Conservation (phyloP, 2,113 vertebrate species). For the Apteryx mantelli region DNA sequence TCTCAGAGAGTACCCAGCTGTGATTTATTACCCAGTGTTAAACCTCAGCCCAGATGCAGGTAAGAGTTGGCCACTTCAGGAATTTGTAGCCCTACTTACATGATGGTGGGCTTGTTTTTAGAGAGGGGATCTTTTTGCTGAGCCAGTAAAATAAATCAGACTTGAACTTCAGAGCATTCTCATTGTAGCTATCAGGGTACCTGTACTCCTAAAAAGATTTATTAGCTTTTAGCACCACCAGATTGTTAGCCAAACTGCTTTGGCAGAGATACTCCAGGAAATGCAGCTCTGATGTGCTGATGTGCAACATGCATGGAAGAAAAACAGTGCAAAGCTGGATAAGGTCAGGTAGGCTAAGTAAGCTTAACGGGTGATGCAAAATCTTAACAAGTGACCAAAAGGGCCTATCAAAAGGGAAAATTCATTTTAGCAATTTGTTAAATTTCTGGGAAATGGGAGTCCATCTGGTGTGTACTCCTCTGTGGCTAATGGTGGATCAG, state of each 20-base stretch:
- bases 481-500: neutral
- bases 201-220: conserved; percentile 37
- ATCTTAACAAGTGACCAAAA: neutral
- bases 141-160: neutral
- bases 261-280: conserved; percentile 37
- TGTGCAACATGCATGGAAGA: neutral
- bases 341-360: neutral
- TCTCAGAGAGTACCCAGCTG: neutral
- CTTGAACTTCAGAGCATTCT: conserved; percentile 36
- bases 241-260: conserved; percentile 12
- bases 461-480: neutral
- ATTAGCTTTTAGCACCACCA: conserved; percentile 41
- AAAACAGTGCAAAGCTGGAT: neutral
- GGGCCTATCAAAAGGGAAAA: neutral
- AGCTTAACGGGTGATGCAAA: neutral
- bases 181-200: conserved; percentile 20
- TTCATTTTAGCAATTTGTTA: neutral
- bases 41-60: neutral
- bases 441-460: neutral
- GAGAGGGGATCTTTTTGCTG: neutral
- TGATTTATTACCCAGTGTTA: neutral
- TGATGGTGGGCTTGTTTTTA: neutral
- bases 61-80: neutral
- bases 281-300: neutral
- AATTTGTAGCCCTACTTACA: neutral